Percentiles rank a stretch among this genome's conserved stretches.
Conservation (phyloP, 2,888 invertebrate genomes). For the Ectemnius cavifrons region DNA sequence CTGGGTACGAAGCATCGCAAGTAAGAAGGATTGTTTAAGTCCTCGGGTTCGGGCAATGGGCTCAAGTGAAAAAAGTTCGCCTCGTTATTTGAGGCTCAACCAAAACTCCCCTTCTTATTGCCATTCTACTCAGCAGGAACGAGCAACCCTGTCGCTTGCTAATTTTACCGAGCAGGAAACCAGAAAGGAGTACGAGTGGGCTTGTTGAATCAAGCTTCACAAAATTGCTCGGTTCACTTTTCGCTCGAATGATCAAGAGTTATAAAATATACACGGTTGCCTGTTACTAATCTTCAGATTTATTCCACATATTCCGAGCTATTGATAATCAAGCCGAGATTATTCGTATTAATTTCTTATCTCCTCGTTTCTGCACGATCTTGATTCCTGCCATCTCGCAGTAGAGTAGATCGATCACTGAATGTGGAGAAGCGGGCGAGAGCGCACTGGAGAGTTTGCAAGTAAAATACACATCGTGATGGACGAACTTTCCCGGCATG, state of each 20-base stretch:
- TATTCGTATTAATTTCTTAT: neutral
- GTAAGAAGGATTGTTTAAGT: conserved; percentile 19
- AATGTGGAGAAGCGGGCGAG: neutral
- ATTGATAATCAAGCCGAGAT: neutral
- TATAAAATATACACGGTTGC: neutral
- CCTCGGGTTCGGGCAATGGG: conserved; percentile 2
- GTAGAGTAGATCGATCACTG: neutral
- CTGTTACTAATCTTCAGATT: neutral
- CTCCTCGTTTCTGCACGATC: neutral
- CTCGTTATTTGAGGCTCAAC: conserved; percentile 64
- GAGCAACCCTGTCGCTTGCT: conserved; percentile 47
- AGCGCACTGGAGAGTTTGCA: neutral
- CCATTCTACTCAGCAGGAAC: conserved; percentile 32
- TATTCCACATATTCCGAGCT: neutral
- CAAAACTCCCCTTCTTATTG: conserved; percentile 56
- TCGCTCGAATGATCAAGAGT: neutral
- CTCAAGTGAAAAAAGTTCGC: conserved; percentile 51
- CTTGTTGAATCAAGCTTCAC: neutral
- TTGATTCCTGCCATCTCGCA: neutral
- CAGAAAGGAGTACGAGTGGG: conserved; percentile 2
- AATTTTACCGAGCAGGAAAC: conserved; percentile 34
- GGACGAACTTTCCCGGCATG: conserved; percentile 2
- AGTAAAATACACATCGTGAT: neutral
- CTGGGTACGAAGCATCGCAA: conserved; percentile 17
- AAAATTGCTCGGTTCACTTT: conserved; percentile 8